Evolutionary conservation across 2,797 vertebrate species (phyloP).

Genomic region (Neoniphon sammara): DNA sequence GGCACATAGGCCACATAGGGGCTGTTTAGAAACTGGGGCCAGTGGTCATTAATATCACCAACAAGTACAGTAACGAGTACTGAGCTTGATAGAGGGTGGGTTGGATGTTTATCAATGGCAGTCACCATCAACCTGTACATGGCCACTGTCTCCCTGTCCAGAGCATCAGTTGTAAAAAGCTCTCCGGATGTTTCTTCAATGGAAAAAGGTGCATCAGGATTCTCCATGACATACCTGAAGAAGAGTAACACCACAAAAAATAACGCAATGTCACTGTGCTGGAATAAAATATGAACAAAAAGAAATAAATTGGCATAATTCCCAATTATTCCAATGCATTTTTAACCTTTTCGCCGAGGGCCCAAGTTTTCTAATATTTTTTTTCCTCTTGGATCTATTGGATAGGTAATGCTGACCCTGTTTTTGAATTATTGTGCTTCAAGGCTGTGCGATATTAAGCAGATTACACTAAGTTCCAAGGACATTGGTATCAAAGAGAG

Average conservation of each 20-base stretch:
- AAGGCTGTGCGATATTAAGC: too few species aligned
- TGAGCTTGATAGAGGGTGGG: slow-evolving; percentile 76
- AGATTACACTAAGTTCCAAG: too few species aligned
- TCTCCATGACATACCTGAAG: slow-evolving; percentile 79
- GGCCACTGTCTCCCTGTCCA: slow-evolving; percentile 80
- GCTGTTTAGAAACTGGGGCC: slow-evolving; percentile 81
- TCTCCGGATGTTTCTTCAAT: slow-evolving; percentile 81
- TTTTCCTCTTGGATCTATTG: too few species aligned
- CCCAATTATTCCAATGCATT: neutral
- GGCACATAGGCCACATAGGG: slow-evolving; percentile 83
- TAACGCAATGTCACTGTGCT: neutral
- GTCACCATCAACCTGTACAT: slow-evolving; percentile 77
- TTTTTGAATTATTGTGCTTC: too few species aligned
- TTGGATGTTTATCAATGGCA: slow-evolving; percentile 73
- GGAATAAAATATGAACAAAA: neutral
- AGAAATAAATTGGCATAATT: neutral
- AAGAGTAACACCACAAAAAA: neutral
- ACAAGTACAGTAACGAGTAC: slow-evolving; percentile 77
- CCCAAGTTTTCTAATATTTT: too few species aligned
- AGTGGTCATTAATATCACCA: slow-evolving; percentile 82
- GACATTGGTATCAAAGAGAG: too few species aligned
- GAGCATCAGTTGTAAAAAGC: slow-evolving; percentile 70
- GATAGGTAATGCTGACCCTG: too few species aligned
- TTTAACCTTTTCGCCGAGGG: neutral
- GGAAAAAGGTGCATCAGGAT: slow-evolving; percentile 71